Evolutionary conservation across 2,113 vertebrate species (phyloP).

Genomic region (Tragelaphus imberbis): DNA sequence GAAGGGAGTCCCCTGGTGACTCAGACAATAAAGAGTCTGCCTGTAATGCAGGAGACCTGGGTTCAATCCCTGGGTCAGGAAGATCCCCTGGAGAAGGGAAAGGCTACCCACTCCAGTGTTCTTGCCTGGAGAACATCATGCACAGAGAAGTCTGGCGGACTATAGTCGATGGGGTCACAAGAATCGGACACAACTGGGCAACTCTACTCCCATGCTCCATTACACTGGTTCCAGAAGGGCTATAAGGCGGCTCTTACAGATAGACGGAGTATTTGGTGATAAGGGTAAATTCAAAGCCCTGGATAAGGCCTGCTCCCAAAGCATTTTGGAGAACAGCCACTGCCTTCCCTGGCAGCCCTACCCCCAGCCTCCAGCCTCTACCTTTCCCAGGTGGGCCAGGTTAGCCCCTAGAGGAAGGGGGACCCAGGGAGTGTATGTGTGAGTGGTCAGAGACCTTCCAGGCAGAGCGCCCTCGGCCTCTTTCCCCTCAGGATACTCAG

Average conservation of each 20-base stretch:
- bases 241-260: not conserved
- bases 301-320: not conserved
- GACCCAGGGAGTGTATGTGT: not conserved
- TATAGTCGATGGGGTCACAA: not conserved
- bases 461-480: accelerated
- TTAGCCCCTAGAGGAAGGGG: not conserved
- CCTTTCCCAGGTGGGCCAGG: not conserved
- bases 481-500: accelerated
- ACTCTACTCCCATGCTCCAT: not conserved
- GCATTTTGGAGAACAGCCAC: not conserved
- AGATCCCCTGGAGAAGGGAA: not conserved
- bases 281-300: not conserved
- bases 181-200: not conserved
- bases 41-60: not conserved
- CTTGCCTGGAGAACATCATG: not conserved
- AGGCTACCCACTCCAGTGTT: not conserved
- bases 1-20: not conserved
- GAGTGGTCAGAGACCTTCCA: not conserved
- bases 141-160: not conserved
- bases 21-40: not conserved
- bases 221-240: not conserved
- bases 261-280: not conserved
- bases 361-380: not conserved
- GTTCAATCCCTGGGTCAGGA: not conserved
- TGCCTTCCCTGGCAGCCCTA: not conserved